phyloP scores from a whole-genome alignment of 2,888 invertebrate genomes.

The Diaphora mendica region DNA sequence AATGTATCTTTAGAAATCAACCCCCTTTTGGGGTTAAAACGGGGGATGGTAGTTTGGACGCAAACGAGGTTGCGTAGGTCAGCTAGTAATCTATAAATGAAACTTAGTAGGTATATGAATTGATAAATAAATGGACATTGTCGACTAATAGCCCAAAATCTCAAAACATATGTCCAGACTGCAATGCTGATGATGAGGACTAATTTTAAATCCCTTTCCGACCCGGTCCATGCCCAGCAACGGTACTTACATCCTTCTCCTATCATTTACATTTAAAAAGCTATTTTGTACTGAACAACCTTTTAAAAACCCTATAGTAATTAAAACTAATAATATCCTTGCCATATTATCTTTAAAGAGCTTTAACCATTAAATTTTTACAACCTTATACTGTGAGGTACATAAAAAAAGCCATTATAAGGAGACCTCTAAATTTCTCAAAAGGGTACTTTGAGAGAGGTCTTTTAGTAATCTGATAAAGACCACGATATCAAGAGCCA shows the following conservation, averaged over 20 bases:
- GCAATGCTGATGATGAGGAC: too few species aligned
- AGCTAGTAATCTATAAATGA: too few species aligned
- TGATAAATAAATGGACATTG: too few species aligned
- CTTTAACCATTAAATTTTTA: conserved; percentile 53
- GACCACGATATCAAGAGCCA: neutral
- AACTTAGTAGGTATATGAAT: too few species aligned
- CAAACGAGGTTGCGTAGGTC: too few species aligned
- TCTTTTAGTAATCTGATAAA: neutral
- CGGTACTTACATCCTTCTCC: neutral
- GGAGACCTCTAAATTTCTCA: neutral
- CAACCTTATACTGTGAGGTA: conserved; percentile 47
- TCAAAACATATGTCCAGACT: too few species aligned
- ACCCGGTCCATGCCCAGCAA: too few species aligned
- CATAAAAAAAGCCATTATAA: conserved; percentile 1
- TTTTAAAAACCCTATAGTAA: conserved; percentile 41
- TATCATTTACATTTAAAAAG: conserved; percentile 13
- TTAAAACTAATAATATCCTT: conserved; percentile 44
- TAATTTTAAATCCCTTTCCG: too few species aligned
- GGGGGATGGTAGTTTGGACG: too few species aligned
- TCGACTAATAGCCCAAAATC: too few species aligned
- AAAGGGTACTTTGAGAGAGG: conserved; percentile 5
- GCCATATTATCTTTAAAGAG: conserved; percentile 39
- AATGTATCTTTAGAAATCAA: too few species aligned
- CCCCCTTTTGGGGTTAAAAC: too few species aligned
- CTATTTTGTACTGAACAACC: conserved; percentile 17